Evolutionary conservation across 2,888 invertebrate genomes (phyloP), one percentile per base, ranked within the genome.

Genomic region (Heliconius erato): DNA sequence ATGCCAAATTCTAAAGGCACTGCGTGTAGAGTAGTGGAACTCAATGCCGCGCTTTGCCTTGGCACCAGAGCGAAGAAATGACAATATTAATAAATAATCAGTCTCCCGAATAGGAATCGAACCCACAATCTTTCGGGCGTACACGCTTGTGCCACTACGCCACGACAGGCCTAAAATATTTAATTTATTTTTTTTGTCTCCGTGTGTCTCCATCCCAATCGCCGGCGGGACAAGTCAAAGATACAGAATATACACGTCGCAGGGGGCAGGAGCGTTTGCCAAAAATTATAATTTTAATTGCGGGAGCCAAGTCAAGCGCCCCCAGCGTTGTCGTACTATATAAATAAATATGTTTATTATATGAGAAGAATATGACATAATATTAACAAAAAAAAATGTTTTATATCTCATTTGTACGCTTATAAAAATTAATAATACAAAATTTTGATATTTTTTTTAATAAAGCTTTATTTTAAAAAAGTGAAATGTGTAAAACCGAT

Each of bases 271-370:
- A 92, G 91, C 93, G 94, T 95, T 95, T 95, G 95, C 95, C 95
- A 94, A 96, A 96, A 96, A 96, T 95, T 95, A 95, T 95, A 95
- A 95, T 95, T 95, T 95, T 95, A 95, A 95, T 95, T 95, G 95
- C 94, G 89, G 49, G 90, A 91, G 87, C 85, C 87, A 85, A 88
- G 90, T 90, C 90, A 87, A 71, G 84, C 89, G 88, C 89, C 90
- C 90, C 89, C 89, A 44, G 84, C 85, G 16, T 76, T 78, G 54
- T 76, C 54, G 72, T 67, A 67, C 78, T 14, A 44, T 72, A 65
- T 74, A 81, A 35, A 80, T 68, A 78, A 69, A 59, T 44, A 69
- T 80, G 80, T 79, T 40, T 40, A 14, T 80, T 40, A n/a, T 72
- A 40, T 40, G 2, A 40, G n/a, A 44, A 0, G 9, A n/a, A 4